Evolutionary conservation across 2,888 invertebrate genomes (phyloP).

Genomic region (Hirtodrosophila confusa): DNA sequence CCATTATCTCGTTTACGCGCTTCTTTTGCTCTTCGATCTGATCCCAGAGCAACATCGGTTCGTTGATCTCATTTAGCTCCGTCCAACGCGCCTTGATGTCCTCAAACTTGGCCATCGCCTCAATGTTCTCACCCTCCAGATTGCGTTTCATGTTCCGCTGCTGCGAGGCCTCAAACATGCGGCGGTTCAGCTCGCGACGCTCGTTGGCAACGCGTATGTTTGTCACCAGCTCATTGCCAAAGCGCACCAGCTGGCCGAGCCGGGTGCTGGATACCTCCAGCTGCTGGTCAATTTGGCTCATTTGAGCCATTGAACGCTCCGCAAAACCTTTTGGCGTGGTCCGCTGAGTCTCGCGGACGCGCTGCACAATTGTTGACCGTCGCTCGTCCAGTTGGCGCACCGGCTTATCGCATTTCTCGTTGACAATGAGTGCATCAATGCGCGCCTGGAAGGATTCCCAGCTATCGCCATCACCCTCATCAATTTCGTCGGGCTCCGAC

Average conservation of each 20-base stretch:
- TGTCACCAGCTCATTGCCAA: constrained; percentile 90
- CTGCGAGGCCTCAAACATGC: constrained; percentile 80
- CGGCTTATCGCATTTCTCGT: constrained; percentile 49
- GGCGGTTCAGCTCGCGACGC: constrained; percentile 87
- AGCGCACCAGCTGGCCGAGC: constrained; percentile 87
- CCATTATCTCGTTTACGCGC: constrained; percentile 86
- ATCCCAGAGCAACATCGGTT: constrained; percentile 90
- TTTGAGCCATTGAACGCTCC: constrained; percentile 81
- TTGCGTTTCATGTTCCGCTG: constrained; percentile 84
- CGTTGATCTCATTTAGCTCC: constrained; percentile 87
- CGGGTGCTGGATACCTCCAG: constrained; percentile 87
- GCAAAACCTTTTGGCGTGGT: constrained; percentile 53
- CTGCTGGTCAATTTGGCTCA: constrained; percentile 87
- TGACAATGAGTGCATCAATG: constrained; percentile 50
- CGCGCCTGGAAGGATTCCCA: constrained; percentile 60
- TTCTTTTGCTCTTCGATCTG: constrained; percentile 88
- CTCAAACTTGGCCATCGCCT: constrained; percentile 88
- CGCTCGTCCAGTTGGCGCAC: constrained; percentile 51
- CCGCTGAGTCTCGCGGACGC: constrained; percentile 39
- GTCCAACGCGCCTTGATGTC: constrained; percentile 89
- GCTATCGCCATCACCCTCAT: constrained; percentile 37
- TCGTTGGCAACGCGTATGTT: constrained; percentile 92
- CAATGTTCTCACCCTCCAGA: constrained; percentile 88
- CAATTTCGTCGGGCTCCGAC: constrained; percentile 10
- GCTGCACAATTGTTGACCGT: constrained; percentile 42